Percentiles rank a stretch among this genome's conserved stretches.
Conservation (phyloP, 2,888 invertebrate species). For the Trissolcus japonicus region DNA sequence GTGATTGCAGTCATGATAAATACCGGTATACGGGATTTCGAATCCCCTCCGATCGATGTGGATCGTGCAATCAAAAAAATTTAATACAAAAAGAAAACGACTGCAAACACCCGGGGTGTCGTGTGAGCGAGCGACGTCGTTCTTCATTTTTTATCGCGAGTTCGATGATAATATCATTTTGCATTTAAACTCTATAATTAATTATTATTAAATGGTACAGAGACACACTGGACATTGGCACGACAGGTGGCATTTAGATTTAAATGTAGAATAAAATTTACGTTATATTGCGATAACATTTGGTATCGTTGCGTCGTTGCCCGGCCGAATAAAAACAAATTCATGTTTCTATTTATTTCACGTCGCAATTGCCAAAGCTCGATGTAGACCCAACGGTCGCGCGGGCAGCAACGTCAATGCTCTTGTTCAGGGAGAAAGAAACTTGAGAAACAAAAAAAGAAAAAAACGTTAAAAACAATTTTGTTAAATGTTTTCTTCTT, state of each 20-base stretch:
- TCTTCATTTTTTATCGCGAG: constrained; percentile 21
- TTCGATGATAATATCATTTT: constrained; percentile 64
- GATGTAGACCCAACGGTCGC: constrained; percentile 18
- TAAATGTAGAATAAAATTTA: constrained; percentile 77
- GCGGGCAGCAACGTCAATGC: constrained; percentile 73
- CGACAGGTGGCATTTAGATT: constrained; percentile 77
- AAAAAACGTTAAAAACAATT: constrained; percentile 1
- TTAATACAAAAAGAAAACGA: constrained; percentile 2
- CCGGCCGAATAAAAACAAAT: constrained; percentile 65
- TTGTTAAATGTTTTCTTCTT: constrained; percentile 2
- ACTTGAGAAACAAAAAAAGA: no score
- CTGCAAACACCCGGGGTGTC: constrained; percentile 26
- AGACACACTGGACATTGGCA: constrained; percentile 77
- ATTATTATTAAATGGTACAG: constrained; percentile 74
- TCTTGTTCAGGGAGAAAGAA: constrained; percentile 18
- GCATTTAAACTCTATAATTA: constrained; percentile 69
- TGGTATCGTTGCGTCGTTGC: constrained; percentile 76
- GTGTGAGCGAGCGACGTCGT: constrained; percentile 51
- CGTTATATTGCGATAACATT: constrained; percentile 77
- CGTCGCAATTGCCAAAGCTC: constrained; percentile 29
- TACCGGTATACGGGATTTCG: no score
- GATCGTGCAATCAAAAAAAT: background rate
- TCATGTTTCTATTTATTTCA: constrained; percentile 34
- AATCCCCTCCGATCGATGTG: background rate
- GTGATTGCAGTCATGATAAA: background rate